Conservation (phyloP, 2,888 invertebrate species). For the Dolomedes plantarius region DNA sequence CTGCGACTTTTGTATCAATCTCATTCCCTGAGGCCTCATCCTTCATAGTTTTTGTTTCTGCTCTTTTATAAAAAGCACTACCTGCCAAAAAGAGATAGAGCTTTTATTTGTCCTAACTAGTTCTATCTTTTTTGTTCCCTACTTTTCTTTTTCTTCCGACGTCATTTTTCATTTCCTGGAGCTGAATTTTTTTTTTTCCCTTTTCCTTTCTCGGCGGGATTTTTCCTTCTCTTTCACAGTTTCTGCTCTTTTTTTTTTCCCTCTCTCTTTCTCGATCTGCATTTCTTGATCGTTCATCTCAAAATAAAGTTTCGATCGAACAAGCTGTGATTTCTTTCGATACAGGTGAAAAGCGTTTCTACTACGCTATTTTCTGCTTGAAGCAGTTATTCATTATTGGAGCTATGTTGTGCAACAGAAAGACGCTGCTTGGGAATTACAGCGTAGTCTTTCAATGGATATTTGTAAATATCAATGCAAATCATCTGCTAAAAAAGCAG, state of each 20-base stretch:
- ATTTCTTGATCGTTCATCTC: constrained; percentile 67
- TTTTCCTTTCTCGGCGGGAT: constrained; percentile 1
- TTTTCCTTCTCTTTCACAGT: constrained; percentile 33
- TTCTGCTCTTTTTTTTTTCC: constrained; percentile 55
- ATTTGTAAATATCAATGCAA: too few relatives aligned
- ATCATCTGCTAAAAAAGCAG: too few relatives aligned
- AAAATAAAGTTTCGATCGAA: constrained; percentile 70
- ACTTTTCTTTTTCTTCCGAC: constrained; percentile 30
- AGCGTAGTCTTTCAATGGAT: too few relatives aligned
- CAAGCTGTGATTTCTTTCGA: constrained; percentile 72
- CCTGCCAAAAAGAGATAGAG: constrained; percentile 16
- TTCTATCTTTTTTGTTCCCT: constrained; percentile 11
- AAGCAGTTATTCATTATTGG: background rate
- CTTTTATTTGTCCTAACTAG: constrained; percentile 16
- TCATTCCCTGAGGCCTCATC: background rate
- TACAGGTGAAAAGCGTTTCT: constrained; percentile 29
- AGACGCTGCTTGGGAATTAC: background rate
- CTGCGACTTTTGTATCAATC: background rate
- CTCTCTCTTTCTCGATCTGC: constrained; percentile 29
- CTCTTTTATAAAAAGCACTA: background rate
- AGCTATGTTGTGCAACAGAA: background rate
- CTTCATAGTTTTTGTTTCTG: constrained; percentile 13
- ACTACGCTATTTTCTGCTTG: background rate
- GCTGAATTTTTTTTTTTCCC: constrained; percentile 34
- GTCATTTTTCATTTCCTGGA: constrained; percentile 56